Conservation (phyloP, 2,797 vertebrate species). For the Borostomias antarcticus region DNA sequence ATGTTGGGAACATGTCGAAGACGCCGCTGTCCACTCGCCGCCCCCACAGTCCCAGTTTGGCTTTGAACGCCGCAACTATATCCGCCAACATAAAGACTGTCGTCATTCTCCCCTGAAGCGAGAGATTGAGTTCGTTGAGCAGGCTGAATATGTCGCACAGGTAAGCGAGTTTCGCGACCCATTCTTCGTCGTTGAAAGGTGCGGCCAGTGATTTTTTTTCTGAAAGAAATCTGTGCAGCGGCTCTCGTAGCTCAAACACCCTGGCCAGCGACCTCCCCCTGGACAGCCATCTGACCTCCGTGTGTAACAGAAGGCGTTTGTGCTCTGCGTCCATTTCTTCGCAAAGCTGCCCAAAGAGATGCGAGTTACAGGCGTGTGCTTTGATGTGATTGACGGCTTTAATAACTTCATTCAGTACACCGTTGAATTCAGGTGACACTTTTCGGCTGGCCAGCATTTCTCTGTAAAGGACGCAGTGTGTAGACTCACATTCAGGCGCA, state of each 20-base stretch:
- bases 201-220: background rate
- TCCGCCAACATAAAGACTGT: slow-evolving; percentile 45
- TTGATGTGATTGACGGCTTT: too few relatives aligned
- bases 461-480: too few relatives aligned
- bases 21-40: background rate
- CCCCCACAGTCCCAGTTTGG: slow-evolving; percentile 45
- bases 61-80: slow-evolving; percentile 47
- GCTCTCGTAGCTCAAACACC: background rate
- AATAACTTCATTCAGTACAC: too few relatives aligned
- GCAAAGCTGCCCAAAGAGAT: too few relatives aligned
- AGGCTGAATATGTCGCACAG: slow-evolving; percentile 32
- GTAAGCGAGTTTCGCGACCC: too few relatives aligned
- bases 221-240: background rate
- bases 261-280: background rate
- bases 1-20: slow-evolving; percentile 30
- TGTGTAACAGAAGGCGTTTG: too few relatives aligned
- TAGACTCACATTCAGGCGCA: too few relatives aligned
- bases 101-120: slow-evolving; percentile 39
- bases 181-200: too few relatives aligned
- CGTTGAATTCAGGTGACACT: too few relatives aligned
- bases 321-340: too few relatives aligned
- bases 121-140: slow-evolving; percentile 41
- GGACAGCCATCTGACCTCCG: background rate
- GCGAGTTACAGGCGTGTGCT: too few relatives aligned
- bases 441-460: too few relatives aligned